Percentiles rank a stretch among this genome's conserved stretches.
Conservation (phyloP, 2,797 vertebrate species). For the Malurus leucopterus region DNA sequence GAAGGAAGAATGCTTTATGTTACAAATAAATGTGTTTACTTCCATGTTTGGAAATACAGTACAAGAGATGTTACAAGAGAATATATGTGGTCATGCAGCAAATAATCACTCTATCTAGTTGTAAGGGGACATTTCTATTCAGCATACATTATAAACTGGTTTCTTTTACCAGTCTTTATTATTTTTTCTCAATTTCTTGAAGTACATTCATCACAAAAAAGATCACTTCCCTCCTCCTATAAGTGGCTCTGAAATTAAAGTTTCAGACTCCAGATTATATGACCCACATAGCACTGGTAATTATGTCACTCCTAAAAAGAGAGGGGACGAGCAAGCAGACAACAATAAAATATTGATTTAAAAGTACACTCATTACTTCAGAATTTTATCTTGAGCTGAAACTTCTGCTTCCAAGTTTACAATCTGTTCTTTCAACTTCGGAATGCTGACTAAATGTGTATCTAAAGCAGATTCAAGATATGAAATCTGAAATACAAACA, state of each 20-base stretch:
- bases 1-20: not conserved
- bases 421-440: slow-evolving; percentile 80
- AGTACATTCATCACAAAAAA: not conserved
- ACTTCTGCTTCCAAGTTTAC: slow-evolving; percentile 80
- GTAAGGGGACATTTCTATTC: not conserved
- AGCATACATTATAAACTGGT: not conserved
- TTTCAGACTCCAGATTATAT: not conserved
- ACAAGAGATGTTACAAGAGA: not conserved
- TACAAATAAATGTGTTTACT: too few relatives aligned
- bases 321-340: not conserved
- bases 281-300: not conserved
- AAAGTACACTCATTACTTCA: slow-evolving; percentile 74
- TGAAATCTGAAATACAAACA: slow-evolving; percentile 70
- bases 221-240: not conserved
- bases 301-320: not conserved
- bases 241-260: not conserved
- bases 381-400: slow-evolving; percentile 79
- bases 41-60: rapidly evolving
- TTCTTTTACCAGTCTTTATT: not conserved
- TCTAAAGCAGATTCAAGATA: slow-evolving; percentile 66
- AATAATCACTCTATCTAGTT: not conserved
- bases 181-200: not conserved
- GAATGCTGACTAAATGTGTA: slow-evolving; percentile 63
- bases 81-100: not conserved
- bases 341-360: not conserved